Percentiles rank a stretch among this genome's conserved stretches.
phyloP scores from a whole-genome alignment of 2,797 vertebrate genomes.

The Helicolenus hilgendorfi region DNA sequence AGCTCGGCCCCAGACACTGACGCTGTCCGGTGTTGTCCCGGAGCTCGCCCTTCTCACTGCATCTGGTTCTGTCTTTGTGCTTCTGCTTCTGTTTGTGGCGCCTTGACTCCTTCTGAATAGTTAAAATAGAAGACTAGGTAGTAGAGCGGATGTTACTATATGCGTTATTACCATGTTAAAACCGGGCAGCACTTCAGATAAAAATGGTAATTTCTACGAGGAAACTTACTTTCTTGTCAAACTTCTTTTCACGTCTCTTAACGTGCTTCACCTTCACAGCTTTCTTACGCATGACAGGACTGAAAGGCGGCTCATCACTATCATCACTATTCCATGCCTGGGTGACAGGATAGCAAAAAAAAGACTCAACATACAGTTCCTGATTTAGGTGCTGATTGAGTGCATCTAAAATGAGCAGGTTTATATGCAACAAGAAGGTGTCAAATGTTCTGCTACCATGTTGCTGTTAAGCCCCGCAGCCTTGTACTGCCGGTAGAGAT shows the following conservation, averaged over 20 bases:
- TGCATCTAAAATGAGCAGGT: not conserved
- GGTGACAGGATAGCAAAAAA: not conserved
- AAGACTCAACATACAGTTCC: not conserved
- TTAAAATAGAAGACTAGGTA: not conserved
- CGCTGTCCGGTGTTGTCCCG: slow-evolving; percentile 89
- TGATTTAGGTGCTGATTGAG: not conserved
- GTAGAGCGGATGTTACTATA: not conserved
- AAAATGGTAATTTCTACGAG: not conserved
- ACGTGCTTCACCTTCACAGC: slow-evolving; percentile 98
- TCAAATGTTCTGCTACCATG: slow-evolving; percentile 75
- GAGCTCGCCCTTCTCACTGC: slow-evolving; percentile 89
- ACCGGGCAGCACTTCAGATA: not conserved
- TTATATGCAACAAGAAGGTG: not conserved
- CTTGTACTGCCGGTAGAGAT: slow-evolving; percentile 94
- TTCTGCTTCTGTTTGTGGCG: slow-evolving; percentile 96
- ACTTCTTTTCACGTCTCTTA: slow-evolving; percentile 96
- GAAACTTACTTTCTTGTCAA: slow-evolving; percentile 95
- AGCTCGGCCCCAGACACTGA: slow-evolving; percentile 96
- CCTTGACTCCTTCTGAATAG: slow-evolving; percentile 93
- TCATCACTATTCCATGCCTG: slow-evolving; percentile 95
- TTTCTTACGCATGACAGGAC: slow-evolving; percentile 93
- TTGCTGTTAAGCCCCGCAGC: slow-evolving; percentile 84
- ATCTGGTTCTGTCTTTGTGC: slow-evolving; percentile 93
- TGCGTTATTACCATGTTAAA: not conserved
- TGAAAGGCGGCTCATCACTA: slow-evolving; percentile 93